Evolutionary conservation across 2,888 invertebrate genomes (phyloP).

Genomic region (Plebejus anna): DNA sequence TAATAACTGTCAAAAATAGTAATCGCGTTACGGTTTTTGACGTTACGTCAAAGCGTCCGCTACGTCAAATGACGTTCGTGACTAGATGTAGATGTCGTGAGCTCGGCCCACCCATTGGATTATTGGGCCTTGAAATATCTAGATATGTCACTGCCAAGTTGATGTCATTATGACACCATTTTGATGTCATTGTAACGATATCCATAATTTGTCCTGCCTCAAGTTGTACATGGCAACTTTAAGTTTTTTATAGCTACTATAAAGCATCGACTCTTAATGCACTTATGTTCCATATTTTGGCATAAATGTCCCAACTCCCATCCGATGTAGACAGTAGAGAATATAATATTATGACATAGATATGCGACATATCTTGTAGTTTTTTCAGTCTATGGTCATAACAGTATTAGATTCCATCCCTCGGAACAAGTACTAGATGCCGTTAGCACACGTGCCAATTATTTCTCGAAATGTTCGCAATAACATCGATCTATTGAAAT

Average conservation of each 20-base stretch:
- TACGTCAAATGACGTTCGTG: conserved; percentile 31
- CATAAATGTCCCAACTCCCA: no score
- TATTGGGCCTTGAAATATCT: conserved; percentile 1
- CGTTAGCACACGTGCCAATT: conserved; percentile 38
- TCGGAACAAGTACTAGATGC: conserved; percentile 32
- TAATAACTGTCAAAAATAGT: neutral
- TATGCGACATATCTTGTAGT: neutral
- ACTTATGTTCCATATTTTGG: no score
- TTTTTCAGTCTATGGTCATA: conserved; percentile 29
- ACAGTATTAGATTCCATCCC: conserved; percentile 38
- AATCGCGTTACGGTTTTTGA: neutral
- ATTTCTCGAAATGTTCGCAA: conserved; percentile 32
- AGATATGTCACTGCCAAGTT: neutral
- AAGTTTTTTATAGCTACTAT: no score
- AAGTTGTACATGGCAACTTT: no score
- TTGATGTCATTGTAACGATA: no score
- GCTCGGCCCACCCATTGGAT: conserved; percentile 36
- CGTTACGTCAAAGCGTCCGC: neutral
- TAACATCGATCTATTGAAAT: neutral
- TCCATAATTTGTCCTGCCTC: no score
- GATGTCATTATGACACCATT: neutral
- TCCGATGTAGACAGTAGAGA: neutral
- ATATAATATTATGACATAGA: neutral
- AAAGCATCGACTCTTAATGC: no score
- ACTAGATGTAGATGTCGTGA: conserved; percentile 34